Evolutionary conservation across 2,797 vertebrate species (phyloP).

Genomic region (Muscicapa striata): DNA sequence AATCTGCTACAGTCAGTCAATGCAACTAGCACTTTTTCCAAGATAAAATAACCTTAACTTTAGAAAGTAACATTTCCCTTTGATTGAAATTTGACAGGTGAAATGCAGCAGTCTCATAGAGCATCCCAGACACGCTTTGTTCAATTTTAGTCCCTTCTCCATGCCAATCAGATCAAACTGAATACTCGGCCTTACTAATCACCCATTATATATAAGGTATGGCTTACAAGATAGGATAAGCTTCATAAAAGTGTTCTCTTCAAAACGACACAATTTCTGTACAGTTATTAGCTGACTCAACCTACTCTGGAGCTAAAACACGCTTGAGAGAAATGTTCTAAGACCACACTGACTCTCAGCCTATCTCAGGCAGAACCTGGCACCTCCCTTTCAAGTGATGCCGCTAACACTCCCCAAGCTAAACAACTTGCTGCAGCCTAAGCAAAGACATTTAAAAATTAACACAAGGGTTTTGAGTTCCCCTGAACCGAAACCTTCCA

Average conservation of each 20-base stretch:
- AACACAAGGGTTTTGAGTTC: neutral
- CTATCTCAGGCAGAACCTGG: neutral
- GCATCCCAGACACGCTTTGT: neutral
- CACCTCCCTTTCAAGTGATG: neutral
- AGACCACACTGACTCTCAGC: neutral
- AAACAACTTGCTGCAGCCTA: neutral
- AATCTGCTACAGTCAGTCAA: neutral
- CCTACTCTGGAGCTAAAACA: neutral
- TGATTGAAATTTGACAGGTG: neutral
- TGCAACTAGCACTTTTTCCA: neutral
- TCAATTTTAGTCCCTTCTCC: neutral
- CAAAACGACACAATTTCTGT: neutral
- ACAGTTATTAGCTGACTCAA: neutral
- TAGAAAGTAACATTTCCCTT: neutral
- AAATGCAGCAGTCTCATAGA: neutral
- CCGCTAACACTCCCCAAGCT: neutral
- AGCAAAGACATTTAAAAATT: neutral
- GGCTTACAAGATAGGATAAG: neutral
- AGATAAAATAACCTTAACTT: neutral
- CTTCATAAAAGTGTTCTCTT: neutral
- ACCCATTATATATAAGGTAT: neutral
- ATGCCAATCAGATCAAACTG: fast-evolving
- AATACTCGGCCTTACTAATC: neutral
- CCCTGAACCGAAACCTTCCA: neutral
- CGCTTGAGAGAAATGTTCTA: neutral